Evolutionary conservation across 2,888 invertebrate genomes (phyloP), one percentile per base, ranked within the genome.

Genomic region (Dione juno): DNA sequence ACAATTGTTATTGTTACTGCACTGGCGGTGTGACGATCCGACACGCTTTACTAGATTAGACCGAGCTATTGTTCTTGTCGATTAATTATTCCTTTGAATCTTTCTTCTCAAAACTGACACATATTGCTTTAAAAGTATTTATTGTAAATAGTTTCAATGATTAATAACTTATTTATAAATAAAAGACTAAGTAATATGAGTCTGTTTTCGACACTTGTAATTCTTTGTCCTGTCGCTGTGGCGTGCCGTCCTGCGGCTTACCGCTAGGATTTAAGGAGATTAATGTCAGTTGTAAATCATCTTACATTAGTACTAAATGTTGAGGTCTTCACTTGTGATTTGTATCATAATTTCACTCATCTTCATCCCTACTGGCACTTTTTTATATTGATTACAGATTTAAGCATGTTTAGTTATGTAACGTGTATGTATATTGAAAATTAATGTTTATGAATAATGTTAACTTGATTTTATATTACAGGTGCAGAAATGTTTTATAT

Each of bases 291-390:
- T 70, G 53, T 68, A 63, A 63, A 35, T 63, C 63, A 68, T 68
- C 28, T 37, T 70, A n/a, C n/a, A n/a, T n/a, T n/a, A 63, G 64
- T 72, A 67, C 40, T 40, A 52, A 63, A 58, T 70, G 69, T 71
- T 40, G 72, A 68, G 19, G 37, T 68, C 53, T 66, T 75, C 74
- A 71, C 70, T 70, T 77, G 75, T 74, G 78, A 67, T 70, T 81
- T 77, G 75, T 76, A 66, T 80, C 79, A 83, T 83, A 80, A 78
- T 78, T 72, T 66, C 87, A 88, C 84, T 71, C 73, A 74, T 64
- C 54, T 57, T 65, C 74, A 75, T 74, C 21, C n/a, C 16, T 83
- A 80, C 76, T 83, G 82, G 89, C 89, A 89, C 89, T 76, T 78
- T 77, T 77, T 79, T 81, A 82, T 80, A 61, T 80, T 84, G 57